Evolutionary conservation across 2,888 invertebrate genomes (phyloP), one percentile per base, ranked within the genome.

Genomic region (Pseudococcus longispinus): DNA sequence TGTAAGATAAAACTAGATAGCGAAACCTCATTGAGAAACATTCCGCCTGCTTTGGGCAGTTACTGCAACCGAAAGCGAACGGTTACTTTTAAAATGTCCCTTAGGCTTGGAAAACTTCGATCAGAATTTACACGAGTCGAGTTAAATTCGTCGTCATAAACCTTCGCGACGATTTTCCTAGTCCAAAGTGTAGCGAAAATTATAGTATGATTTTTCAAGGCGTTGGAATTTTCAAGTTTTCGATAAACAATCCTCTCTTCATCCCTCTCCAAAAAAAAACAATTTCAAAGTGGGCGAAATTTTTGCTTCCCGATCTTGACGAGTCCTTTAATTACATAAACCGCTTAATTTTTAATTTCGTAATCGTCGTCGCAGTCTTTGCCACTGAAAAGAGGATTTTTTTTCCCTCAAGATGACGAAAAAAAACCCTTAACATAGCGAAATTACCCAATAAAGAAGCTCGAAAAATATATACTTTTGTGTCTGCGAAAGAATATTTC

Each of bases 331-430:
- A 70, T 70, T 70, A 70, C 70, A 29, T 70, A 70, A 70, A 70
- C 70, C 70, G 70, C 70, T 70, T 70, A 70, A 70, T 70, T 70
- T 70, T 70, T 70, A 70, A 70, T 70, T 70, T 70, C 70, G 70
- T 70, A 26, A 29, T 32, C 70, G 26, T 26, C 26, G 65, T 29
- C 70, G 70, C 1, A 23, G 70, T 5, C 18, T 9, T 70, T 20
- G 60, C 55, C 20, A 55, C 20, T 6, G 8, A 20, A 55, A 23
- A 20, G 9, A 23, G 6, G 23, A 3, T 18, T 18, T 32, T 32
- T 29, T 65, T 26, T 26, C 8, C 15, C 2, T 23, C 23, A 23
- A 60, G 11, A 60, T 20, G 60, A 26, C 11, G 29, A 70, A 29
- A 18, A 70, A 70, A 70, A 70, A 26, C 65, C 23, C 70, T 32